These are phyloP conservation scores for Dolichotis patagonum DNA, from an alignment of 2,113 vertebrate genomes.

Conservation along the genomic window DNA sequence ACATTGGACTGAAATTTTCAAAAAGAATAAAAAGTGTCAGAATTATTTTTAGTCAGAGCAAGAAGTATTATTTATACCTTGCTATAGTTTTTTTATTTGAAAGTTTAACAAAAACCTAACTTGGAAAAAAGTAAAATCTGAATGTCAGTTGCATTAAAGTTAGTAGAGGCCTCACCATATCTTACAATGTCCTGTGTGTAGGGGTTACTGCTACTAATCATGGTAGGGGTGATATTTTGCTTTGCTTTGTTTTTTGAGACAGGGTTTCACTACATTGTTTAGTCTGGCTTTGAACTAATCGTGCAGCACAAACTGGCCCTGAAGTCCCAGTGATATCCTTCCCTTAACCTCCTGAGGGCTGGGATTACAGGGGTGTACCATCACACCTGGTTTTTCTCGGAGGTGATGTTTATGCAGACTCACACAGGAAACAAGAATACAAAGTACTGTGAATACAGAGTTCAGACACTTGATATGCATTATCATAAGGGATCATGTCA, in stretches of 20 bases:
- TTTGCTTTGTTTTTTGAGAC: background rate
- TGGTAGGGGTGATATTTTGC: background rate
- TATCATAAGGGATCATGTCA: background rate
- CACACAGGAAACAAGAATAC: background rate
- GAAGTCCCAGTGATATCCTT: background rate
- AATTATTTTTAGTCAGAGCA: constrained; percentile 82
- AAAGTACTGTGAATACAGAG: background rate
- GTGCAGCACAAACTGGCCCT: background rate
- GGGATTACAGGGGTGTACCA: background rate
- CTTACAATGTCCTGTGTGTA: background rate
- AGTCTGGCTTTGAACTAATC: background rate
- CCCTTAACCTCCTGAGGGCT: background rate
- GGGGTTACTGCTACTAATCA: background rate
- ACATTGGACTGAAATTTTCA: constrained; percentile 81
- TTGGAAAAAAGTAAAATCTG: constrained; percentile 60
- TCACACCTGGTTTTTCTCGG: background rate
- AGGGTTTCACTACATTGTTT: background rate
- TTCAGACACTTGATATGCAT: background rate
- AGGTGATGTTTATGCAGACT: background rate
- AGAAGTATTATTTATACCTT: constrained; percentile 83
- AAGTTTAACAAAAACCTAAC: constrained; percentile 74
- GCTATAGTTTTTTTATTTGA: constrained; percentile 70
- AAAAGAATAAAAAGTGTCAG: constrained; percentile 82
- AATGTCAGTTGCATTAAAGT: constrained; percentile 13
- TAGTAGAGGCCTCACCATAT: no score